Base-by-base conservation (phyloP, 1,140 invertebrate species). In the Myzus persicae region DNA sequence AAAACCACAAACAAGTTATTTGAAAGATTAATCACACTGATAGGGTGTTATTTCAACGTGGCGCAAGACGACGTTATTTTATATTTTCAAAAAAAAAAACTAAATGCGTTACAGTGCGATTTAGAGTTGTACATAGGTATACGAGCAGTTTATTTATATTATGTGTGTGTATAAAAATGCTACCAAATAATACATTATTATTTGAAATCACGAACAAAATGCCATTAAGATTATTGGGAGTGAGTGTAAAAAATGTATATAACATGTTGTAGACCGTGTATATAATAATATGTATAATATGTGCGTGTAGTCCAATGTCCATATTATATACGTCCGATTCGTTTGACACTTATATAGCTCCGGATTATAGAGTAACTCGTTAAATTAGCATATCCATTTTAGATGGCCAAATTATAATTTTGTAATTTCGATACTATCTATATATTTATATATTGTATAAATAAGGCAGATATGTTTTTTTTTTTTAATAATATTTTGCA, bases 361-460 rank as follows among this genome's bases (percentile, higher is more conserved):
- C 9, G 48, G 88, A 54, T 54, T 89, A 84, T 76, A 89, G 48
- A 89, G 88, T 54, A 89, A 54, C 46, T 51, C 7, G 48, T 38
- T 51, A 89, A 89, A 89, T 51, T 89, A 48, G 87, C 46, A 89
- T 89, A 89, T 54, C 46, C 88, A 48, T 54, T 89, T 89, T 89
- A 89, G 88, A 89, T 54, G 88, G 3, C n/a, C 88, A 46, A 89
- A 89, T 89, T 89, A 89, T 89, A 89, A 89, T 89, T 89, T 89
- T 89, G 26, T 54, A 40, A 89, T 22, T 89, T 24, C 14, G 46
- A 89, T 89, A 54, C 88, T 54, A 54, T 89, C 87, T 88, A 18
- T n/a, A n/a, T n/a, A n/a, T 46, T 51, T 84, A 84, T 87, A 87
- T 87, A 22, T 87, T 46, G 42, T 46, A 87, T 87, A 87, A 82